Evolutionary conservation across 2,113 vertebrate species (phyloP), one percentile per base, ranked within the genome.

Genomic region (Nestor notabilis): DNA sequence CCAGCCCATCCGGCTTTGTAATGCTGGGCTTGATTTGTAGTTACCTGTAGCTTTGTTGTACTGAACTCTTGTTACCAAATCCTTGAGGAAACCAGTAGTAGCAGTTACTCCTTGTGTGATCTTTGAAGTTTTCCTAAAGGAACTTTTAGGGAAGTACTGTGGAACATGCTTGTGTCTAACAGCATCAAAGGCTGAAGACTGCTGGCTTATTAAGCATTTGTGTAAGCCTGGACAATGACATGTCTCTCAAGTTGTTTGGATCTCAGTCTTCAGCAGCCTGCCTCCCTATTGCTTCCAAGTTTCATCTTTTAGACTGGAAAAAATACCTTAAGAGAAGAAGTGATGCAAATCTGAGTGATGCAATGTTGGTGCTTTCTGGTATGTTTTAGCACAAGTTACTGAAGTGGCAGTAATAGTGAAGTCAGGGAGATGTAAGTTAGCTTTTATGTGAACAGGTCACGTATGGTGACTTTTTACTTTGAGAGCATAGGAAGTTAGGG

Each of bases 1-100:
- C 41, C 50, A 69, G 20, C 33, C 39, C 4, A 1, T 14, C 66
- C 41, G 63, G 29, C 8, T 90, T 53, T 79, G 18, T 29, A 1
- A 15, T 5, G 14, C 8, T 46, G 63, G 70, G 5, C 21, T 68
- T 28, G 17, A 7, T n/a, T 46, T 88, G n/a, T 33, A 15, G 13
- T 18, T 41, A 2, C 1, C 3, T 10, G 9, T 11, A 63, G 52
- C 31, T 72, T 65, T 39, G 14, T 31, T 0, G 2, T 33, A 29
- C n/a, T 52, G 21, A 33, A 2, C 7, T 64, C 56, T 2, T 37
- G 6, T 23, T 83, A 8, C 18, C 12, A 11, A 63, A 6, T 24
- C n/a, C 35, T 61, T 76, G 69, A 37, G 58, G 49, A 63, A 21
- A 2, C 5, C 0, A 3, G 9, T 27, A 12, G 35, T 1, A 15